Evolutionary conservation across 2,888 invertebrate species (phyloP).

Genomic region (Thereva nobilitata): DNA sequence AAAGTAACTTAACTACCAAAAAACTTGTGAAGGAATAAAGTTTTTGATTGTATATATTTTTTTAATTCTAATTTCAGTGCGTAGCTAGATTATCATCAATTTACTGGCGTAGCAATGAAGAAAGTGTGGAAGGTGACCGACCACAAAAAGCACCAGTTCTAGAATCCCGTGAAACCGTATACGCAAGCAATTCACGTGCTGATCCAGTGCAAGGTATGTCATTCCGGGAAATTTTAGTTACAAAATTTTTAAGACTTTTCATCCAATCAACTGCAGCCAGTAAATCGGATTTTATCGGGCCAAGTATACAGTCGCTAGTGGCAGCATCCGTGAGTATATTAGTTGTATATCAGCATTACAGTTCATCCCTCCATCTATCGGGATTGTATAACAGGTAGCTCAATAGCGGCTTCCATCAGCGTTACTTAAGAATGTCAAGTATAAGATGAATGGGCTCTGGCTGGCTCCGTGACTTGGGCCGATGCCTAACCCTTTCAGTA

Average conservation of each 20-base stretch:
- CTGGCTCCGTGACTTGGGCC: background rate
- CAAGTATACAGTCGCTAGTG: slow-evolving; percentile 25
- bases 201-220: slow-evolving; percentile 72
- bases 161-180: slow-evolving; percentile 69
- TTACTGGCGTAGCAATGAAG: slow-evolving; percentile 75
- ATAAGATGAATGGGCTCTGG: background rate
- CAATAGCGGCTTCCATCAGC: slow-evolving; percentile 14
- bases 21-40: background rate
- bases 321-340: slow-evolving; percentile 22
- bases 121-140: slow-evolving; percentile 72
- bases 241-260: slow-evolving; percentile 59
- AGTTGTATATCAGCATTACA: slow-evolving; percentile 23
- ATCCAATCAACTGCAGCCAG: slow-evolving; percentile 58
- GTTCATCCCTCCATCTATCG: slow-evolving; percentile 23
- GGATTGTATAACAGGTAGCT: slow-evolving; percentile 25
- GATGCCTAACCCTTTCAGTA: no score
- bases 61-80: slow-evolving; percentile 57
- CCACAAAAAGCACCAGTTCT: slow-evolving; percentile 69
- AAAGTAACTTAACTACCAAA: slow-evolving; percentile 58
- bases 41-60: slow-evolving; percentile 14
- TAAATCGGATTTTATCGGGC: slow-evolving; percentile 44
- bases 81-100: slow-evolving; percentile 72
- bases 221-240: slow-evolving; percentile 58
- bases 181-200: slow-evolving; percentile 63
- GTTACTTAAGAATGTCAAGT: slow-evolving; percentile 7